Evolutionary conservation across 2,113 vertebrate genomes (phyloP), one percentile per base, ranked within the genome.

Genomic region (Myanophis thanlyinensis): DNA sequence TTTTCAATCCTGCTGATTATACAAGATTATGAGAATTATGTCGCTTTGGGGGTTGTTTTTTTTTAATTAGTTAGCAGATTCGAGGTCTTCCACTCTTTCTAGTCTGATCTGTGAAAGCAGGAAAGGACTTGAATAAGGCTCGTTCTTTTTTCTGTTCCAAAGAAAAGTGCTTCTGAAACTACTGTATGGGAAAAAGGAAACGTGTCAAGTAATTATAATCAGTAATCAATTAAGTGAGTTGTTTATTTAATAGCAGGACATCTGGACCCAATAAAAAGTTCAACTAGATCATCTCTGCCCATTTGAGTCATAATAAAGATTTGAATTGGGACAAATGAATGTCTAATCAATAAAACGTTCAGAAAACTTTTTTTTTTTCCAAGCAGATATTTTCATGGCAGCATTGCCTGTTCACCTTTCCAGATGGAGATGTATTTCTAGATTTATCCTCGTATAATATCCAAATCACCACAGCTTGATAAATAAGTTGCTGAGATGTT

Each of bases 381-480:
- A 85, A 53, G 46, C 27, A 86, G 85, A 49, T 40, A 12, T 49
- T 47, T 85, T 85, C 27, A 85, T 56, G 51, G 73, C 52, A 85
- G 46, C 12, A 25, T 85, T 89, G 52, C 52, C 80, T 89, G 53
- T 49, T 51, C 46, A 85, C 46, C 53, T 92, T 89, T 92, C 89
- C n/a, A 86, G 48, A 80, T 92, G n/a, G 88, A 40, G 22, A 27
- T 35, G 51, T 27, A 85, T 89, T 92, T 59, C 22, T 35, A 22
- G 30, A 85, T 62, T 89, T 59, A 49, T 30, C 62, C 73, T 85
- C 30, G 4, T 5, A 40, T 44, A 53, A n/a, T 86, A 53, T 80
- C 73, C 85, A 92, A 89, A 92, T 89, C 88, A 92, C 89, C 88
- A 85, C 2, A 85, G 20, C 59, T 89, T 49, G 67, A 23, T 85